phyloP scores from a whole-genome alignment of 2,113 vertebrate genomes.

The Sylvicapra grimmia region DNA sequence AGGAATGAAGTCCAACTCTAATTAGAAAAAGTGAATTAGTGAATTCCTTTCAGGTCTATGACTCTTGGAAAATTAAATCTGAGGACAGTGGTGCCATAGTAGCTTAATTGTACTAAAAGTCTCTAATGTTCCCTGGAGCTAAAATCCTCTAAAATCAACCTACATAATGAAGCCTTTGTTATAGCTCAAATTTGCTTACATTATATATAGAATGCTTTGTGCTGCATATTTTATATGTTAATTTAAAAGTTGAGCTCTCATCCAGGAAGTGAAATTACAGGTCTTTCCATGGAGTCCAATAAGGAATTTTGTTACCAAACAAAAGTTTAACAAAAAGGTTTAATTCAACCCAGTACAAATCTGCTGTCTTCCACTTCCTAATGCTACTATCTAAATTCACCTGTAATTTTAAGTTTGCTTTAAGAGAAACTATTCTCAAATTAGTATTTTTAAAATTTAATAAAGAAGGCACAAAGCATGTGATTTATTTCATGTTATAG shows the following conservation, averaged over 20 bases:
- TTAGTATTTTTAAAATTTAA: neutral
- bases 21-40: constrained; percentile 65
- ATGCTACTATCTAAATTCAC: neutral
- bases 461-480: neutral
- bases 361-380: neutral
- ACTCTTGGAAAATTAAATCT: constrained; percentile 67
- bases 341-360: neutral
- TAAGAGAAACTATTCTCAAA: neutral
- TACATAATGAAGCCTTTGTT: constrained; percentile 69
- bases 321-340: constrained; percentile 22
- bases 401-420: neutral
- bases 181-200: constrained; percentile 53
- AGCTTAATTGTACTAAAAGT: constrained; percentile 62
- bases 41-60: constrained; percentile 55
- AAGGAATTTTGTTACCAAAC: constrained; percentile 28
- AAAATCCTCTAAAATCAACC: constrained; percentile 62
- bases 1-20: constrained; percentile 9
- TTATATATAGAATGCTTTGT: constrained; percentile 39
- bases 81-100: constrained; percentile 48
- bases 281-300: constrained; percentile 15
- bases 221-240: constrained; percentile 60
- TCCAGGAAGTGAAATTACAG: constrained; percentile 42
- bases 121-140: constrained; percentile 63
- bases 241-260: constrained; percentile 58
- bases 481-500: neutral